Conservation (phyloP, 2,113 vertebrate genomes). For the Coregonus clupeaformis region DNA sequence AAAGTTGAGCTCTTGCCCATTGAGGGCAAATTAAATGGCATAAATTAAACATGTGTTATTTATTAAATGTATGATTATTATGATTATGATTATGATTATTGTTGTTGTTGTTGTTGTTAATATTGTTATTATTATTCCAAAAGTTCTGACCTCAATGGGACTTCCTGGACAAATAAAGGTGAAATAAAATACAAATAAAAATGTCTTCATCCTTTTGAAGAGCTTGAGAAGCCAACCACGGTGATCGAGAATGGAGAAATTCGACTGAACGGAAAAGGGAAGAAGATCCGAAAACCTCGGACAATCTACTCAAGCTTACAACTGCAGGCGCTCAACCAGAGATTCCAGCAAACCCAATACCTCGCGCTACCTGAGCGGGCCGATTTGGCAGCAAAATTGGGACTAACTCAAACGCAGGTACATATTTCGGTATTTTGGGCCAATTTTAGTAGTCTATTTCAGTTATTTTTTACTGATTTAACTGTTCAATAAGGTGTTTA, state of each 20-base stretch:
- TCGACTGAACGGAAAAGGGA: slow-evolving; percentile 76
- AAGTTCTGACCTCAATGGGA: background rate
- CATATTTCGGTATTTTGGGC: too few relatives aligned
- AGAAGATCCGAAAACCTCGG: slow-evolving; percentile 88
- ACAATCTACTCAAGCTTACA: slow-evolving; percentile 92
- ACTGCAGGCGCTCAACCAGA: slow-evolving; percentile 89
- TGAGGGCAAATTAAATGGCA: background rate
- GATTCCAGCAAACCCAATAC: slow-evolving; percentile 93
- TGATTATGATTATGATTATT: background rate
- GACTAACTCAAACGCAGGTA: slow-evolving; percentile 94
- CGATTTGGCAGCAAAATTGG: slow-evolving; percentile 86
- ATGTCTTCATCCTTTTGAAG: slow-evolving; percentile 50
- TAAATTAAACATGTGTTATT: background rate
- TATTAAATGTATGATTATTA: background rate
- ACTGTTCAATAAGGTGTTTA: background rate
- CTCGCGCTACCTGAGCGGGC: slow-evolving; percentile 88
- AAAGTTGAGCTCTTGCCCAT: background rate
- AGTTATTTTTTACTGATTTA: background rate
- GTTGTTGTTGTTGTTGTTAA: background rate
- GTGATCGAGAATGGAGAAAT: slow-evolving; percentile 76
- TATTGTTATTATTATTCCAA: background rate
- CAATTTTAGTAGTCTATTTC: slow-evolving; percentile 13
- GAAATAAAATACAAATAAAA: background rate
- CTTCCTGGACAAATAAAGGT: background rate
- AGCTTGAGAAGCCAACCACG: slow-evolving; percentile 72